phyloP scores from a whole-genome alignment of 2,113 vertebrate genomes.

The Pampusana beccarii region DNA sequence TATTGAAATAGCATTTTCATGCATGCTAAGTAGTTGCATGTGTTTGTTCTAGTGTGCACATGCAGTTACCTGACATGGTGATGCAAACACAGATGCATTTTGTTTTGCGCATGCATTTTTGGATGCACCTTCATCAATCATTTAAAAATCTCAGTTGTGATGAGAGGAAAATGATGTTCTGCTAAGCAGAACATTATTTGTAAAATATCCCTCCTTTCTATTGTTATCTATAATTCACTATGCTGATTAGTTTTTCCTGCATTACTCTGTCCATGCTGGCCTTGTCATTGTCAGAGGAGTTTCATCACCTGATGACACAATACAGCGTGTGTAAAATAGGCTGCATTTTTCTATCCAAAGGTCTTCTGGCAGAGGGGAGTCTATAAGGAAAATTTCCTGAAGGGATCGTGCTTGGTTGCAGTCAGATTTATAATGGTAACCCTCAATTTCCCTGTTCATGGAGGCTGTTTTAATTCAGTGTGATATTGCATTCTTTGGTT shows the following conservation, averaged over 20 bases:
- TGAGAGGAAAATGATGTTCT: slow-evolving; percentile 19
- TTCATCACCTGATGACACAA: slow-evolving; percentile 45
- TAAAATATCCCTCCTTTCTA: slow-evolving; percentile 5
- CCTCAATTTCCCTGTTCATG: background rate
- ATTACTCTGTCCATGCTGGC: slow-evolving; percentile 55
- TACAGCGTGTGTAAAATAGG: slow-evolving; percentile 1
- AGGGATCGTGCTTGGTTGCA: slow-evolving; percentile 16
- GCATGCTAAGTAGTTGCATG: slow-evolving; percentile 65
- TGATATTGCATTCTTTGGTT: slow-evolving; percentile 36
- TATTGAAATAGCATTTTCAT: slow-evolving; percentile 55
- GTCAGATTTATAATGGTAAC: slow-evolving; percentile 1
- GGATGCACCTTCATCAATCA: slow-evolving; percentile 58
- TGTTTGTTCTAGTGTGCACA: slow-evolving; percentile 54
- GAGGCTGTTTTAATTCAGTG: background rate
- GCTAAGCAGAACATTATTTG: slow-evolving; percentile 33
- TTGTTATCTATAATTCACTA: slow-evolving; percentile 5
- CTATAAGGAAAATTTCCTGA: slow-evolving; percentile 15
- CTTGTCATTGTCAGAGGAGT: slow-evolving; percentile 37
- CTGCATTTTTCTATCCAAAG: slow-evolving; percentile 54
- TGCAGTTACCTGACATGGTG: slow-evolving; percentile 50
- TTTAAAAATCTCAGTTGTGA: slow-evolving; percentile 26
- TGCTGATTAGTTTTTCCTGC: slow-evolving; percentile 28
- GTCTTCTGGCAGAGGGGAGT: slow-evolving; percentile 55
- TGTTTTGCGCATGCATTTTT: slow-evolving; percentile 60
- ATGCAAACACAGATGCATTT: slow-evolving; percentile 65